Base-by-base conservation (phyloP, 2,888 invertebrate genomes). In the Acleris cristana region DNA sequence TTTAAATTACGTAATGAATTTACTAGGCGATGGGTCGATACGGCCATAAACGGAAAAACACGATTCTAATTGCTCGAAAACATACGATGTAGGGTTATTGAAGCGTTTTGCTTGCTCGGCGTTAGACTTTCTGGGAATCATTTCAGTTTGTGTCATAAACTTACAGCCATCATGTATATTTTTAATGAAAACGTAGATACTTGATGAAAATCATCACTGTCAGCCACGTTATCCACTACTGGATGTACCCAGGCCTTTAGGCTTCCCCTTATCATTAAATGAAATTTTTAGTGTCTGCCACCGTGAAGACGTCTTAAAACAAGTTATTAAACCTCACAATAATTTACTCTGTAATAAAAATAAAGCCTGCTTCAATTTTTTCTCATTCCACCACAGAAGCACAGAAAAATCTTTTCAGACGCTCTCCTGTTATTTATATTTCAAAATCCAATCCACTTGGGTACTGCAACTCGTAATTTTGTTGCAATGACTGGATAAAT, bases 1-100 rank as follows among this genome's bases (percentile, higher is more conserved):
- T 90, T 89, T 87, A 90, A 87, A 89, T 88, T 81, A 81, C 83
- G 77, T 87, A 87, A 88, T 87, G 87, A 87, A 87, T 88, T 88
- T 86, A 86, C 82, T 81, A 82, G 74, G 74, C 76, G 78, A 77
- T 74, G 78, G 76, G 74, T 76, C 73, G 77, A 76, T 72, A 73
- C 72, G 67, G 72, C 72, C 71, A 74, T 74, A 77, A 70, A 66
- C 63, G 62, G 69, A 66, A 73, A 68, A 59, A 65, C 65, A 62
- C 52, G 62, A 59, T 56, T 63, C 62, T 64, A 69, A 69, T 69
- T 79, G 70, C 74, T 74, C 73, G 69, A 71, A 74, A 73, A 71
- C 65, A 65, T 71, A 72, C 69, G 44, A 66, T 62, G 62, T 66
- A 48, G 53, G 54, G 58, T 63, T 67, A 63, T 67, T 63, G 58